Evolutionary conservation across 2,888 invertebrate species (phyloP).

Genomic region (Trissoscelio sp.): DNA sequence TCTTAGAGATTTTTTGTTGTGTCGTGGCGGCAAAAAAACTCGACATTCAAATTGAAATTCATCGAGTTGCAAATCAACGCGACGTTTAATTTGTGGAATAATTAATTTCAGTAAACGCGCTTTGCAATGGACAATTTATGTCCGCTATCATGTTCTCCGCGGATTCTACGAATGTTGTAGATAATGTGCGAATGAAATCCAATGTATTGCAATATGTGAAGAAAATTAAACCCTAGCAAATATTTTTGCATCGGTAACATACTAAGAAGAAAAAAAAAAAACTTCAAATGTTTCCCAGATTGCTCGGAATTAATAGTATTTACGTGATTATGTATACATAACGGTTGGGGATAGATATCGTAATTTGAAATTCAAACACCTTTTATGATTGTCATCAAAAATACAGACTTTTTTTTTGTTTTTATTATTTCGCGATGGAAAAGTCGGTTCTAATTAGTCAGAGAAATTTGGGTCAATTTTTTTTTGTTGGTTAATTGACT

Average conservation of each 20-base stretch:
- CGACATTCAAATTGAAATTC: slow-evolving; percentile 43
- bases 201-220: slow-evolving; percentile 55
- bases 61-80: slow-evolving; percentile 38
- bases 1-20: slow-evolving; percentile 3
- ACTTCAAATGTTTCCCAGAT: slow-evolving; percentile 2
- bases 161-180: slow-evolving; percentile 57
- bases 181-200: slow-evolving; percentile 58
- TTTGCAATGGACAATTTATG: slow-evolving; percentile 43
- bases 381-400: slow-evolving; percentile 31
- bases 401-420: too few relatives aligned
- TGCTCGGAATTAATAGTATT: background rate
- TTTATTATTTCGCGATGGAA: too few relatives aligned
- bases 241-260: too few relatives aligned
- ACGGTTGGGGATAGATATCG: slow-evolving; percentile 22
- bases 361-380: slow-evolving; percentile 33
- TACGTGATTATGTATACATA: slow-evolving; percentile 7
- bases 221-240: slow-evolving; percentile 54
- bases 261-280: too few relatives aligned
- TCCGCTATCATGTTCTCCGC: slow-evolving; percentile 47
- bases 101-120: slow-evolving; percentile 45
- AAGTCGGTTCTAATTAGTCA: too few relatives aligned
- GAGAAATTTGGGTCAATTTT: too few relatives aligned
- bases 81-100: slow-evolving; percentile 19
- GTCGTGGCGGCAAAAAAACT: slow-evolving; percentile 15
- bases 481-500: too few relatives aligned